Percentiles rank a stretch among this genome's conserved stretches.
phyloP scores from a whole-genome alignment of 2,113 vertebrate species.

The Lampris incognitus region DNA sequence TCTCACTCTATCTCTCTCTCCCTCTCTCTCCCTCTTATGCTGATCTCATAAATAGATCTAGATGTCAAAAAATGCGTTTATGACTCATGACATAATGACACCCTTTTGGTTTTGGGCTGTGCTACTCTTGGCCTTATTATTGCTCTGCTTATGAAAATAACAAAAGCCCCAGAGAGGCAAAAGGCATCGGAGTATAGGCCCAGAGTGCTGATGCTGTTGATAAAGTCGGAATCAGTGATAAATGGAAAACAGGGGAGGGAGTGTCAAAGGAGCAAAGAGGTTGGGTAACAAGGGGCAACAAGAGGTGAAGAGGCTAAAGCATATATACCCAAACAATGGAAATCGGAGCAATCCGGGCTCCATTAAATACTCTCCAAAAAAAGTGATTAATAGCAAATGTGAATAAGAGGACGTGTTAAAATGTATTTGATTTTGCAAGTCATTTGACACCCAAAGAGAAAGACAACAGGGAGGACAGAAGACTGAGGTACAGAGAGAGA shows the following conservation, averaged over 20 bases:
- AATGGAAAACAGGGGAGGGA: slow-evolving; percentile 9
- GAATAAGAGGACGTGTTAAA: too few relatives aligned
- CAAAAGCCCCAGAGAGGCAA: slow-evolving; percentile 35
- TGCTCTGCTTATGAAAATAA: slow-evolving; percentile 45
- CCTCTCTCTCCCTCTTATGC: slow-evolving; percentile 1
- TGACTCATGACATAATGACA: slow-evolving; percentile 60
- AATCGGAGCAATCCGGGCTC: background rate
- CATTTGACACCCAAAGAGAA: background rate
- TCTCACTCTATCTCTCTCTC: background rate
- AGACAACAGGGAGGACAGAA: slow-evolving; percentile 25
- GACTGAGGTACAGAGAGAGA: slow-evolving; percentile 21
- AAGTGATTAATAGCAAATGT: too few relatives aligned
- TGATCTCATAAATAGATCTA: slow-evolving; percentile 50
- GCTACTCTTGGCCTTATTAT: slow-evolving; percentile 25
- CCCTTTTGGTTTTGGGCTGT: slow-evolving; percentile 34
- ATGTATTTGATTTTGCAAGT: too few relatives aligned
- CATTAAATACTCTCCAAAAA: too few relatives aligned
- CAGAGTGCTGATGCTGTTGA: slow-evolving; percentile 35
- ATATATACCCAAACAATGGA: background rate
- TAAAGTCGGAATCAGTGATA: slow-evolving; percentile 30
- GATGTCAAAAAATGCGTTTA: slow-evolving; percentile 48
- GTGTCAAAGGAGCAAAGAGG: slow-evolving; percentile 3
- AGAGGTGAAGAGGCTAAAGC: background rate
- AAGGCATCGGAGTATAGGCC: slow-evolving; percentile 12
- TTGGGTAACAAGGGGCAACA: slow-evolving; percentile 19